Base-by-base conservation (phyloP, 2,888 invertebrate species). In the Plemyria rubiginata region DNA sequence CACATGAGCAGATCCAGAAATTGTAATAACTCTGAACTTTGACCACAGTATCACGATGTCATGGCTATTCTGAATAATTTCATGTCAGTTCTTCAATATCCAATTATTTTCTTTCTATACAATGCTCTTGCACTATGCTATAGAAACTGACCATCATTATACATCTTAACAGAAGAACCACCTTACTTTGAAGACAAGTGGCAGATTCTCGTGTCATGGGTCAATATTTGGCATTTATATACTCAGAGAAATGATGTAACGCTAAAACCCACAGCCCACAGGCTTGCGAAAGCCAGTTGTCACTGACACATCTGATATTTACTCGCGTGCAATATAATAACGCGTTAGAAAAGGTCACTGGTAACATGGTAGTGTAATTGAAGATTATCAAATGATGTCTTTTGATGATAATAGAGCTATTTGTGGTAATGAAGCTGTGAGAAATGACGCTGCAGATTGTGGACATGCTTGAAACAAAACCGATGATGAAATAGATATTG, bases 191-290 rank as follows among this genome's bases (percentile, higher is more conserved):
- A 79, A 84, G 73, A 85, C 84, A 79, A 82, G 87, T 87, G 81
- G 84, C 81, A 70, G 72, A 73, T 77, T 74, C 73, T 64, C 79
- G 68, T 82, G 85, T 84, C 87, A 84, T 79, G 80, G 90, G 91
- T 92, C 89, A 91, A 82, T 83, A 84, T 90, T 87, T 90, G 90
- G 84, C 90, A 91, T 92, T 92, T 90, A 77, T 80, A 78, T 76
- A 80, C 54, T 32, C 53, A 59, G 78, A 80, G 65, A 74, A 77
- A 81, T 89, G 85, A 86, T 74, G 82, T 85, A 87, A 88, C 71
- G n/a, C 70, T 74, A 71, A 38, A 65, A 41, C 65, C 74, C 73
- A 67, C n/a, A 76, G 67, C 67, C 67, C 52, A 68, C 62, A 63
- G 53, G 61, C 72, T 87, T 86, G 77, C 84, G 80, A 86, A 88